Conservation (phyloP, 1,140 invertebrate species). For the Bicyclus anynana region DNA sequence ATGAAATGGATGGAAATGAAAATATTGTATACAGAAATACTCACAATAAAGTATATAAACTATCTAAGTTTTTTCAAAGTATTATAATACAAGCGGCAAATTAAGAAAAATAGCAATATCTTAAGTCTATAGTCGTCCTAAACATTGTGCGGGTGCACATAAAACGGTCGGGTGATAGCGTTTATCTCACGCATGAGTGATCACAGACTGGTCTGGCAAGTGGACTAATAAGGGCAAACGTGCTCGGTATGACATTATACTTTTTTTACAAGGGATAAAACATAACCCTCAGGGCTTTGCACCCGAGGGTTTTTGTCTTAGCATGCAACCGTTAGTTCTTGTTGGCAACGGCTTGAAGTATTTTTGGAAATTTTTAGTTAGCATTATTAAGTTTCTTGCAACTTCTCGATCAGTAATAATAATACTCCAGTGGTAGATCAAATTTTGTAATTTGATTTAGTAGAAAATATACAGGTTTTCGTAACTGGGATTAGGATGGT, state of each 20-base stretch:
- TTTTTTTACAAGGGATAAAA: slow-evolving; percentile 42
- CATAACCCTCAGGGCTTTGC: slow-evolving; percentile 49
- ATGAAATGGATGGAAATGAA: too few species aligned
- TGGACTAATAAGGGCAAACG: slow-evolving; percentile 57
- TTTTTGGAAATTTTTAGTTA: neutral
- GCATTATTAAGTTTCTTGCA: too few species aligned
- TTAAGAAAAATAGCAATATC: neutral
- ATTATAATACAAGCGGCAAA: neutral
- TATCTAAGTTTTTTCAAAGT: too few species aligned
- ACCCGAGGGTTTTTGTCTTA: slow-evolving; percentile 38
- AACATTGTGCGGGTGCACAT: neutral
- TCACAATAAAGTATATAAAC: too few species aligned
- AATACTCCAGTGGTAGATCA: too few species aligned
- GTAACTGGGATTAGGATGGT: too few species aligned
- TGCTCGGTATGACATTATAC: slow-evolving; percentile 47
- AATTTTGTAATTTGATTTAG: too few species aligned
- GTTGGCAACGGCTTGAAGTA: neutral
- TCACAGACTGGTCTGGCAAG: slow-evolving; percentile 45
- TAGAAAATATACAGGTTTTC: too few species aligned
- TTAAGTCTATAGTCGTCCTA: neutral
- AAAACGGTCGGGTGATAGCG: slow-evolving; percentile 27
- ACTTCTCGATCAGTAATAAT: too few species aligned
- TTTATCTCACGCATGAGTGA: slow-evolving; percentile 47
- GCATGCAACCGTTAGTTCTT: slow-evolving; percentile 30
- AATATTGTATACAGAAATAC: too few species aligned